These are phyloP conservation scores for Notospermus geniculatus DNA, from an alignment of 1,140 invertebrate genomes.

Conservation along the genomic window DNA sequence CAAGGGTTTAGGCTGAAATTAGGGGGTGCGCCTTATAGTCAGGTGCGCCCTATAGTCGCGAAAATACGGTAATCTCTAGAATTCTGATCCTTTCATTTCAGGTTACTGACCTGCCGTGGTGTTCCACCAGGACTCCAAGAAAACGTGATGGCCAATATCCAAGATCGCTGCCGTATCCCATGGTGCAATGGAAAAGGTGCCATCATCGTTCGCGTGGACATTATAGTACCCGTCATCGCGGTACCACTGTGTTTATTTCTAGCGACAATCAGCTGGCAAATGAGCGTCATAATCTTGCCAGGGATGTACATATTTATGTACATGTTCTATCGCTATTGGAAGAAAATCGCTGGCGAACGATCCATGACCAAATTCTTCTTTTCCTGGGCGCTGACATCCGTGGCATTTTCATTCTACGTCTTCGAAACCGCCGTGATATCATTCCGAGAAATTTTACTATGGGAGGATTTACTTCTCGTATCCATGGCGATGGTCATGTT, in stretches of 20 bases:
- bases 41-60: too few species aligned
- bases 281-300: conserved; percentile 32
- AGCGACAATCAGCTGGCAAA: conserved; percentile 29
- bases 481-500: conserved; percentile 36
- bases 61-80: neutral
- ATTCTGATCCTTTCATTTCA: conserved; percentile 22
- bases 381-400: conserved; percentile 39
- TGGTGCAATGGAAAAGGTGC: conserved; percentile 36
- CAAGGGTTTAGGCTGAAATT: too few species aligned
- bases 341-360: conserved; percentile 5
- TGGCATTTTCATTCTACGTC: conserved; percentile 34
- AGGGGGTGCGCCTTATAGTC: too few species aligned
- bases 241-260: conserved; percentile 36
- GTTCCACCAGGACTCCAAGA: conserved; percentile 28
- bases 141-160: conserved; percentile 24
- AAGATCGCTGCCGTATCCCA: conserved; percentile 43
- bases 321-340: conserved; percentile 30
- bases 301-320: conserved; percentile 37
- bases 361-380: conserved; percentile 40
- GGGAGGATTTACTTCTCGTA: conserved; percentile 40
- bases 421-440: conserved; percentile 36
- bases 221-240: conserved; percentile 34
- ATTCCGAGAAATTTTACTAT: conserved; percentile 43
- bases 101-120: conserved; percentile 31
- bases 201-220: conserved; percentile 36